Evolutionary conservation across 2,797 vertebrate species (phyloP).

Genomic region (Pogonophryne albipinna): DNA sequence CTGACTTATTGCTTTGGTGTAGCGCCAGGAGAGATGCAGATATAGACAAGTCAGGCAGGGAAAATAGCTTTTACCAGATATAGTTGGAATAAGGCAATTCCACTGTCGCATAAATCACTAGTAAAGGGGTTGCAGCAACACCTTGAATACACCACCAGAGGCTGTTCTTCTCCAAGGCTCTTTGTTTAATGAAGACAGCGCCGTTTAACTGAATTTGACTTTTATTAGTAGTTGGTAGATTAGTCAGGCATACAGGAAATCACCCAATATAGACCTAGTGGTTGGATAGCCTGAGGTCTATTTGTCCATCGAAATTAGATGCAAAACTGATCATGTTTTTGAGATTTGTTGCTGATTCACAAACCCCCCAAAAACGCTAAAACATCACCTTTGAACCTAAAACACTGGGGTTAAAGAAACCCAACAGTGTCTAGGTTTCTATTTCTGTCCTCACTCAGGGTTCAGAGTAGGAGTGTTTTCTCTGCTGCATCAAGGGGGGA

Average conservation of each 20-base stretch:
- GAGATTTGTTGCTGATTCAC: neutral
- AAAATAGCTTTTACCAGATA: too few species aligned
- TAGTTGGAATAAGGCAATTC: too few species aligned
- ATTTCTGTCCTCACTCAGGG: neutral
- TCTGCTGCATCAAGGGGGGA: constrained; percentile 19
- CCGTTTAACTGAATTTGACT: too few species aligned
- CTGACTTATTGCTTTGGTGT: too few species aligned
- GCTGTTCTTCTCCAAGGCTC: too few species aligned
- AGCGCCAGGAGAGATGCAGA: too few species aligned
- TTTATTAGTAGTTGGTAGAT: neutral
- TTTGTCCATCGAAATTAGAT: neutral
- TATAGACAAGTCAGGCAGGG: too few species aligned
- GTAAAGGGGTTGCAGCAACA: too few species aligned
- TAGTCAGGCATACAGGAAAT: neutral
- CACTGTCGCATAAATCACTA: too few species aligned
- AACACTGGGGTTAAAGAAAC: neutral
- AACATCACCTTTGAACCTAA: neutral
- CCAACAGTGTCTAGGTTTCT: constrained; percentile 1
- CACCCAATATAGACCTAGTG: neutral
- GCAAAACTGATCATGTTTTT: neutral
- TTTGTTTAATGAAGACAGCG: too few species aligned
- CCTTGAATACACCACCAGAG: too few species aligned
- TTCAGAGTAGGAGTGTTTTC: constrained; percentile 15
- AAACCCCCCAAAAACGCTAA: neutral
- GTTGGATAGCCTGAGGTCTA: neutral